A percentile compares a stretch with the other conserved stretches of the same genome.
Conservation (phyloP, 1,140 invertebrate genomes). For the Tetramorium simillimum region DNA sequence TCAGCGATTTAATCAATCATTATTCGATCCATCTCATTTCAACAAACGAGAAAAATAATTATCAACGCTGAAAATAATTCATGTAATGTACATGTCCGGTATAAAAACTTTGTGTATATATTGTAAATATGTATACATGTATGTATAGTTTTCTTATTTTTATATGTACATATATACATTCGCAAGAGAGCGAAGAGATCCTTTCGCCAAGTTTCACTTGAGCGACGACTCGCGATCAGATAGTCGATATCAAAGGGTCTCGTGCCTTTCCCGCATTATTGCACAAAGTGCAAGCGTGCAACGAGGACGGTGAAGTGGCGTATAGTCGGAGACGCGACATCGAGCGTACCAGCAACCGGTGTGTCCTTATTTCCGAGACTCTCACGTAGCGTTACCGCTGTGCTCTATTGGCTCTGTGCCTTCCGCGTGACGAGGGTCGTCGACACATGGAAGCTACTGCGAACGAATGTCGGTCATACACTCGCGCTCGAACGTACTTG, state of each 20-base stretch:
- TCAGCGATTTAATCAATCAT: constrained; percentile 26
- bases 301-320: constrained; percentile 51
- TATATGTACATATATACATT: background rate
- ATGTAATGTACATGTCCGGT: background rate
- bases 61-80: background rate
- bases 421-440: constrained; percentile 55
- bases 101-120: background rate
- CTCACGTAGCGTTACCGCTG: constrained; percentile 36
- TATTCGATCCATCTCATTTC: constrained; percentile 8
- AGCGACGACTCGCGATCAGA: constrained; percentile 55
- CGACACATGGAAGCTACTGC: constrained; percentile 38
- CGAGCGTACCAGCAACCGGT: constrained; percentile 55
- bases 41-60: constrained; percentile 5
- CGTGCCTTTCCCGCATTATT: constrained; percentile 58
- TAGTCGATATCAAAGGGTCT: constrained; percentile 62
- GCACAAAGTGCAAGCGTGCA: constrained; percentile 59
- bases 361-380: constrained; percentile 61
- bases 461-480: constrained; percentile 56
- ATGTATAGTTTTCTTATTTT: background rate
- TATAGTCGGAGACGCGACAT: constrained; percentile 54
- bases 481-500: constrained; percentile 11
- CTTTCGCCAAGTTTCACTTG: constrained; percentile 48
- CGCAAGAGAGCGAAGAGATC: background rate
- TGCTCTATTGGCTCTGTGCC: constrained; percentile 55
- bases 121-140: too few species aligned